A percentile compares a stretch with the other conserved stretches of the same genome.
These are phyloP conservation scores for Isaurus tuberculatus DNA, from an alignment of 92 coral and sea anemone species.

Conservation along the genomic window DNA sequence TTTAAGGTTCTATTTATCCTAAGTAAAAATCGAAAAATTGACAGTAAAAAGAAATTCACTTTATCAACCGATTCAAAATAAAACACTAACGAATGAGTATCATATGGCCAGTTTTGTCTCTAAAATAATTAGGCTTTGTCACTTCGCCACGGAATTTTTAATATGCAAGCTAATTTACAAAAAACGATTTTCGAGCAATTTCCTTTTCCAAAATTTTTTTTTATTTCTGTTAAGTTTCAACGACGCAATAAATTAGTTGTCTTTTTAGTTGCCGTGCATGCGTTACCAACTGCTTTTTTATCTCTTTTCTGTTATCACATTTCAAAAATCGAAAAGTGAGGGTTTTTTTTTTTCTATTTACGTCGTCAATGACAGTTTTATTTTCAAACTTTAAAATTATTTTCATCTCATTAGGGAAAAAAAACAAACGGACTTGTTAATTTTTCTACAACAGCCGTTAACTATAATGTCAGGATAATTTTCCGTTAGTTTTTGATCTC, in stretches of 20 bases:
- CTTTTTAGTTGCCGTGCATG: background rate
- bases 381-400: slow-evolving; percentile 25
- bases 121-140: slow-evolving; percentile 9
- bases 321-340: background rate
- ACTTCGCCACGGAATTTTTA: background rate
- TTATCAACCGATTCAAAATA: background rate
- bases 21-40: background rate
- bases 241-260: background rate
- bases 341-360: slow-evolving; percentile 20
- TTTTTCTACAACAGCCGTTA: slow-evolving; percentile 36
- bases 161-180: slow-evolving; percentile 16
- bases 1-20: slow-evolving; percentile 6
- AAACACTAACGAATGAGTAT: background rate
- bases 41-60: background rate
- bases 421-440: slow-evolving; percentile 20
- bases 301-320: background rate
- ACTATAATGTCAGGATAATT: slow-evolving; percentile 14
- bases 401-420: slow-evolving; percentile 43
- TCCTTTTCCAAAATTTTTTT: background rate
- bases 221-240: background rate
- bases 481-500: slow-evolving; percentile 33
- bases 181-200: background rate
- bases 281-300: background rate
- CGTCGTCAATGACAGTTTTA: slow-evolving; percentile 18
- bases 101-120: background rate